A percentile compares a stretch with the other conserved stretches of the same genome.
These are phyloP conservation scores for Himantopus leucocephalus DNA, from an alignment of 2,113 vertebrate species.

Conservation along the genomic window DNA sequence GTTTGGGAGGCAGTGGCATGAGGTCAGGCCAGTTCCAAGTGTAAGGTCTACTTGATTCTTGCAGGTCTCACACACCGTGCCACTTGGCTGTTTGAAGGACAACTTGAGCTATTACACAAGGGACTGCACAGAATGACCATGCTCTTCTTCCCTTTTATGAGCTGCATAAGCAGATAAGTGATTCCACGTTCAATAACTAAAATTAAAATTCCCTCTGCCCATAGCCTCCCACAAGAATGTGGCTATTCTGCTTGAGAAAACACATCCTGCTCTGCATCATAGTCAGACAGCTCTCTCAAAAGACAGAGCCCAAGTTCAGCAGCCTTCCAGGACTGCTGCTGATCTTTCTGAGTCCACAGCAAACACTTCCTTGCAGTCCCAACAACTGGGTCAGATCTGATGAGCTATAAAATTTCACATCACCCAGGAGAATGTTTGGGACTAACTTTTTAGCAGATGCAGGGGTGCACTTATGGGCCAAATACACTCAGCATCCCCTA, in stretches of 20 bases:
- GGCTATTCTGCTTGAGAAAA: not conserved
- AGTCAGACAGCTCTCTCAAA: not conserved
- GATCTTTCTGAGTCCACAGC: not conserved
- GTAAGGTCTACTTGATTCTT: not conserved
- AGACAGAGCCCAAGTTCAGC: not conserved
- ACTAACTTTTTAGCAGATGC: not conserved
- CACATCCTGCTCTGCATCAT: not conserved
- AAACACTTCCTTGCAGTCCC: not conserved
- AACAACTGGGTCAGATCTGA: not conserved
- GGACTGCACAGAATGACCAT: not conserved
- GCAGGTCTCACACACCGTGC: not conserved
- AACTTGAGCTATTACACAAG: not conserved
- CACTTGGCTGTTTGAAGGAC: not conserved
- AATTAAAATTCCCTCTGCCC: not conserved
- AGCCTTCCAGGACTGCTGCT: not conserved
- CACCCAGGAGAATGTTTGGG: not conserved
- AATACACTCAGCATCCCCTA: not conserved
- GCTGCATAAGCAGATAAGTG: not conserved
- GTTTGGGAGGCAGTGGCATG: not conserved
- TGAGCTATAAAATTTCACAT: not conserved
- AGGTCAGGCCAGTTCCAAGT: not conserved
- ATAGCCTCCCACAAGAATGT: not conserved
- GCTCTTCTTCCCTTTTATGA: not conserved
- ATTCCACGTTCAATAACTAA: not conserved
- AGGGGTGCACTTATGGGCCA: not conserved